These are phyloP conservation scores for Formica aserva DNA, from an alignment of 2,888 invertebrate genomes.

Conservation along the genomic window DNA sequence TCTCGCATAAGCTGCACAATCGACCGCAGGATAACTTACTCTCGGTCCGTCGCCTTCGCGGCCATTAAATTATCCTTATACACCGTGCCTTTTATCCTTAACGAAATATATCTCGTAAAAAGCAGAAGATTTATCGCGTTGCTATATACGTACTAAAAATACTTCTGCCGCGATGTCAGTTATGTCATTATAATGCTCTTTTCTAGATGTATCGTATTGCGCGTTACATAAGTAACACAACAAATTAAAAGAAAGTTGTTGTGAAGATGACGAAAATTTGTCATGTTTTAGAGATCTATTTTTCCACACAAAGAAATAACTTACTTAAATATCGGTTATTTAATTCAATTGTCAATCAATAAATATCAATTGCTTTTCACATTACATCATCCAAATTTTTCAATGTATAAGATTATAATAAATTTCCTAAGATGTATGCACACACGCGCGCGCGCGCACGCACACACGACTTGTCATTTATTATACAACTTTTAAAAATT, in stretches of 20 bases:
- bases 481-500: too few relatives aligned
- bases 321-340: background rate
- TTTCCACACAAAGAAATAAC: background rate
- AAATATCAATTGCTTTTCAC: background rate
- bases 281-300: background rate
- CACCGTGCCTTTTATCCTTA: slow-evolving; percentile 58
- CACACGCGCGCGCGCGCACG: too few relatives aligned
- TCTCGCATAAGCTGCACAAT: slow-evolving; percentile 13
- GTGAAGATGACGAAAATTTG: background rate
- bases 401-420: background rate
- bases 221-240: background rate
- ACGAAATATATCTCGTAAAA: background rate
- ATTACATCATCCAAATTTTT: background rate
- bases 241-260: background rate
- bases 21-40: slow-evolving; percentile 77
- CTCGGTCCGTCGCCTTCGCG: slow-evolving; percentile 74
- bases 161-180: background rate
- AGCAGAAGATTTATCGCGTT: slow-evolving; percentile 3
- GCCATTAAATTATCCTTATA: slow-evolving; percentile 78
- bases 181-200: background rate
- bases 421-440: background rate
- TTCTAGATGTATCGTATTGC: background rate
- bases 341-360: background rate
- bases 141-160: background rate
- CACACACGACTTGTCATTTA: too few relatives aligned